phyloP scores from a whole-genome alignment of 23 tunicate genomes.

The Botrylloides violaceus region DNA sequence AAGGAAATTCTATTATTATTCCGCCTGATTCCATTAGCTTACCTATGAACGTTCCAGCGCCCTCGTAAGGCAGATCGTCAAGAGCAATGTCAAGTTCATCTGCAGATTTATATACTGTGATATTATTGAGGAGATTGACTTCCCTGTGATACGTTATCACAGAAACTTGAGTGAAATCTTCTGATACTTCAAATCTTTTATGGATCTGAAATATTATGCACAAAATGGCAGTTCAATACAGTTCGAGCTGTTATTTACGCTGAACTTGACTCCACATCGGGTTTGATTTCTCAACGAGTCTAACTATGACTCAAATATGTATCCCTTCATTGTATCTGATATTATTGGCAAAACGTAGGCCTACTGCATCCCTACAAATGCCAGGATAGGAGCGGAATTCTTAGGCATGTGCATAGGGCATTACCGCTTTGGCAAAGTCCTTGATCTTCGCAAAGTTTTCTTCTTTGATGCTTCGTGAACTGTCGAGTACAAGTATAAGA shows the following conservation, averaged over 20 bases:
- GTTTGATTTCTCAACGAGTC: too few relatives aligned
- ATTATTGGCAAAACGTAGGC: too few relatives aligned
- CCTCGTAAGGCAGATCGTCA: slow-evolving; percentile 23
- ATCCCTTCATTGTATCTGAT: too few relatives aligned
- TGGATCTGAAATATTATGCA: slow-evolving; percentile 38
- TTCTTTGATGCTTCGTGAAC: slow-evolving; percentile 39
- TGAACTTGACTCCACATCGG: too few relatives aligned
- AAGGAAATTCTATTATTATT: not conserved
- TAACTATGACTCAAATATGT: too few relatives aligned
- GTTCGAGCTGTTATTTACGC: too few relatives aligned
- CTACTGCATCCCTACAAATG: too few relatives aligned
- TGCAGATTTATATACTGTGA: slow-evolving; percentile 4
- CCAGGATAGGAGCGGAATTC: too few relatives aligned
- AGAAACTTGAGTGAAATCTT: slow-evolving; percentile 37
- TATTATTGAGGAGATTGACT: slow-evolving; percentile 15
- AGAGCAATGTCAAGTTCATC: slow-evolving; percentile 20
- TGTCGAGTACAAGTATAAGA: slow-evolving; percentile 39
- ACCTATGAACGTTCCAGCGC: slow-evolving; percentile 50
- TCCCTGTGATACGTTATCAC: slow-evolving; percentile 20
- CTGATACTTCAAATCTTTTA: slow-evolving; percentile 28
- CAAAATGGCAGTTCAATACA: too few relatives aligned
- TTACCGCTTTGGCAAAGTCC: slow-evolving; percentile 34
- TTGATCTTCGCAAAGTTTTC: slow-evolving; percentile 32
- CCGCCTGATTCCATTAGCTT: not conserved
- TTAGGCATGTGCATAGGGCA: too few relatives aligned